Base-by-base conservation (phyloP, 2,113 vertebrate species). In the Hystrix cristata region DNA sequence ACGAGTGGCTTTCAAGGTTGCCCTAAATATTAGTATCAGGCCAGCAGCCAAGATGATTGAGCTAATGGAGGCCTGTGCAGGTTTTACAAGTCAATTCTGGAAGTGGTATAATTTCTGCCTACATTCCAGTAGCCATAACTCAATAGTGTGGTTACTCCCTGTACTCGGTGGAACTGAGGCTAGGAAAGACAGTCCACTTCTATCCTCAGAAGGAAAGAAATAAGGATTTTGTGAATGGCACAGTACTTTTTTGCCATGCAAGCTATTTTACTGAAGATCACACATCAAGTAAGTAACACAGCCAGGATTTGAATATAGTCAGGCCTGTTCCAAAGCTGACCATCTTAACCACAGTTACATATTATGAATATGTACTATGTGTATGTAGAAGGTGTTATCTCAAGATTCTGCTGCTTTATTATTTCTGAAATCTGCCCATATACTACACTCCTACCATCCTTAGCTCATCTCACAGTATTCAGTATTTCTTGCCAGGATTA, bases 401-500 rank as follows among this genome's bases (percentile, higher is more conserved):
- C 10, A 15, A 85, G 38, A 78, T 87, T 72, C 48, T 67, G 53
- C 19, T 83, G 90, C 48, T 38, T 95, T 53, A 1, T 55, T n/a
- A 59, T 31, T 62, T 84, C 64, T 84, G 55, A 94, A 89, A 69
- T 83, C 46, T 71, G 43, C 79, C 23, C 43, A 46, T 25, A 55
- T 43, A 74, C 38, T 85, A 69, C 7, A 21, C 27, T 90, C 46
- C 43, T 57, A 7, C 48, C 74, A 14, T 65, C 89, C n/a, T 93
- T 19, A 71, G 67, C 55, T 94, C 57, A 38, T 79, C 65, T 94
- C 43, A 46, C 60, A 59, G 2, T 60, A n/a, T 53, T 95, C 64
- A 51, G 0, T 55, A 74, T 72, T 92, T 96, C 85, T 91, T 91
- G 82, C 64, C 94, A 91, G 78, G 23, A 85, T 95, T 57, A 83